Percentiles rank a stretch among this genome's conserved stretches.
These are phyloP conservation scores for Eremophila alpestris DNA, from an alignment of 2,797 vertebrate genomes.

Conservation along the genomic window DNA sequence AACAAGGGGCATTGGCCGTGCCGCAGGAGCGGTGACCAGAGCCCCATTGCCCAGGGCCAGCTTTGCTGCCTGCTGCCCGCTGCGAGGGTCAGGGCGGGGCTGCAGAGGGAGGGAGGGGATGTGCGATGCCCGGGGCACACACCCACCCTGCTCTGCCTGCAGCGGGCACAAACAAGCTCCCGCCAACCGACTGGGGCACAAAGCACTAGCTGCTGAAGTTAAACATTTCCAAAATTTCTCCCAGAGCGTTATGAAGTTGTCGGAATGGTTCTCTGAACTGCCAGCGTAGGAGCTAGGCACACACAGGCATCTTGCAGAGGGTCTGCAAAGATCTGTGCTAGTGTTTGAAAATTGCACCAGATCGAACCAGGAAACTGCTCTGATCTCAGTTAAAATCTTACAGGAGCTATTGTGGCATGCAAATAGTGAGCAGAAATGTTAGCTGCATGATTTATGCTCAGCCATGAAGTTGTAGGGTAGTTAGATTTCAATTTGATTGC, in stretches of 20 bases:
- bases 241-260: background rate
- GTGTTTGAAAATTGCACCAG: background rate
- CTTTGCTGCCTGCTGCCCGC: background rate
- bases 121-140: background rate
- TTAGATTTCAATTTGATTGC: background rate
- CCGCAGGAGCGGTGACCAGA: background rate
- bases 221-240: background rate
- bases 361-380: background rate
- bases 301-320: background rate
- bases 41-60: background rate
- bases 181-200: accelerated
- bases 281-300: background rate
- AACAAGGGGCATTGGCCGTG: background rate
- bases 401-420: background rate
- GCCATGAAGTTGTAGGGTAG: background rate
- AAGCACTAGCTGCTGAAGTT: background rate
- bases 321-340: background rate
- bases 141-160: background rate
- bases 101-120: background rate
- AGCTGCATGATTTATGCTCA: background rate
- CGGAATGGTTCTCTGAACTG: background rate
- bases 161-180: background rate
- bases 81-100: background rate
- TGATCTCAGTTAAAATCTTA: background rate
- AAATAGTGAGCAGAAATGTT: background rate